Evolutionary conservation across 2,797 vertebrate species (phyloP).

Genomic region (Simalia tracyae): DNA sequence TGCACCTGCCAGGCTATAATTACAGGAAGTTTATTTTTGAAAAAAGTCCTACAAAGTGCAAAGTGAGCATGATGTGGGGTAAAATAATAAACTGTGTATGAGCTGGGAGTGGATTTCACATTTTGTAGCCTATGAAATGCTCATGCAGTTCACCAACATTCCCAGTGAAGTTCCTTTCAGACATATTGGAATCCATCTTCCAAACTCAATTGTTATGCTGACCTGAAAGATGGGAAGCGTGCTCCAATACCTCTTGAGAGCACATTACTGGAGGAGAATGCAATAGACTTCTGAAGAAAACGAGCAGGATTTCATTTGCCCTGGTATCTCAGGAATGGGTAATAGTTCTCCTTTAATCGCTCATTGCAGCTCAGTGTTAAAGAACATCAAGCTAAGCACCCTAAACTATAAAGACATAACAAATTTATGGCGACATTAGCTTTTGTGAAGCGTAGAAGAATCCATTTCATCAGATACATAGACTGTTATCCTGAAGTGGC

Average conservation of each 20-base stretch:
- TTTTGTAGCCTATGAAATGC: not conserved
- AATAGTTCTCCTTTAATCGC: not conserved
- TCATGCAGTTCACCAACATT: not conserved
- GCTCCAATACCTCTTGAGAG: not conserved
- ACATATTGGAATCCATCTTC: not conserved
- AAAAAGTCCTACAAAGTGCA: conserved; percentile 19
- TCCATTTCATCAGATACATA: not conserved
- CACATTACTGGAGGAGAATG: not conserved
- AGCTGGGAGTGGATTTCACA: not conserved
- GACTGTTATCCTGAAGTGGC: not conserved
- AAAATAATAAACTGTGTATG: conserved; percentile 16
- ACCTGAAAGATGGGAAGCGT: not conserved
- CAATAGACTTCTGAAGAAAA: not conserved
- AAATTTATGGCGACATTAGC: not conserved
- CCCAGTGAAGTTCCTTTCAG: not conserved
- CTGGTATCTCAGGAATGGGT: not conserved
- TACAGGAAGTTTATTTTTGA: conserved; percentile 18
- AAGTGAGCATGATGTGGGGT: conserved; percentile 16
- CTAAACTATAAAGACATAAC: not conserved
- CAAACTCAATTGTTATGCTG: not conserved
- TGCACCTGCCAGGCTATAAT: not conserved
- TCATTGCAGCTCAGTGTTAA: not conserved
- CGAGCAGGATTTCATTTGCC: not conserved
- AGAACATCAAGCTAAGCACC: not conserved
- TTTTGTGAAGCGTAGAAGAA: not conserved